These are phyloP conservation scores for Mus minutoides DNA, from an alignment of 2,797 vertebrate species.

Conservation along the genomic window DNA sequence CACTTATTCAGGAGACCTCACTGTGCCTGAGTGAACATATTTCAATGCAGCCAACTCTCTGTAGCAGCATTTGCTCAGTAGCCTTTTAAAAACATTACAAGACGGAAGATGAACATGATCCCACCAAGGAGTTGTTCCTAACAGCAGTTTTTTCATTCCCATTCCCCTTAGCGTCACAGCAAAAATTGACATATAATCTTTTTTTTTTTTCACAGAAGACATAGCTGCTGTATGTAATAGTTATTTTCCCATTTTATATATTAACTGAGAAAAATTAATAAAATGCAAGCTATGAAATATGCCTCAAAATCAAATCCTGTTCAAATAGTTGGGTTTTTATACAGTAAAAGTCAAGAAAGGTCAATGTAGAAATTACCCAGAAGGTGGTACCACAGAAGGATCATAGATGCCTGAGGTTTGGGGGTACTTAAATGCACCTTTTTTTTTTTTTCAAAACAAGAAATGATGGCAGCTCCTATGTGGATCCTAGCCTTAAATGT, in stretches of 20 bases:
- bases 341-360: not conserved
- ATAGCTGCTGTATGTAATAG: not conserved
- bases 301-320: conserved; percentile 10
- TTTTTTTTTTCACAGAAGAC: not conserved
- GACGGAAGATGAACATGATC: not conserved
- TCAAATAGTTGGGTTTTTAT: not conserved
- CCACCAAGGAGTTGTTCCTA: not conserved
- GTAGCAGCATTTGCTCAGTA: not conserved
- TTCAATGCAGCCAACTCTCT: not conserved
- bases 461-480: not conserved
- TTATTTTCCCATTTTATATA: not conserved
- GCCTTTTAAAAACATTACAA: not conserved
- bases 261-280: conserved; percentile 8
- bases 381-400: not conserved
- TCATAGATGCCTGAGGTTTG: not conserved
- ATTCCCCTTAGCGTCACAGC: too few species aligned
- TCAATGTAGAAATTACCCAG: not conserved
- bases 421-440: not conserved
- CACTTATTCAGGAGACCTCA: not conserved
- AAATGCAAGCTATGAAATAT: conserved; percentile 7
- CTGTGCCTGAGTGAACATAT: not conserved
- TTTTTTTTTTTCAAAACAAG: conserved; percentile 9
- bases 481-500: not conserved
- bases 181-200: not conserved
- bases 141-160: not conserved